These are phyloP conservation scores for Struthidea cinerea DNA, from an alignment of 2,113 vertebrate genomes.

Conservation along the genomic window DNA sequence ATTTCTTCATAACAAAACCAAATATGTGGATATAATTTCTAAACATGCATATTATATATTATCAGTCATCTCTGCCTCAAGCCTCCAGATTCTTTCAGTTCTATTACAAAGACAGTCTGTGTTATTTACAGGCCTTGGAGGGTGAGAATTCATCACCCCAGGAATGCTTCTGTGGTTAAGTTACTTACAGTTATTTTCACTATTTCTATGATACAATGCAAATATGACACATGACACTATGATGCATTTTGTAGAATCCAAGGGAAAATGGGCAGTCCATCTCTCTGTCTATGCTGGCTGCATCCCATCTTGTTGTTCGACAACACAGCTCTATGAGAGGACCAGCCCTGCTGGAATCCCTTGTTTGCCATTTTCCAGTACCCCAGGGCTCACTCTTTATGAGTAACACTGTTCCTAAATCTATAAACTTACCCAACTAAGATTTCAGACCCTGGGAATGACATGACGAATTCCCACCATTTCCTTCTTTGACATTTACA, in stretches of 20 bases:
- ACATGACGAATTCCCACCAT: background rate
- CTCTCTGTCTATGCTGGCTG: background rate
- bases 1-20: background rate
- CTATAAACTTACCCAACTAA: background rate
- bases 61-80: background rate
- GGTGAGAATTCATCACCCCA: background rate
- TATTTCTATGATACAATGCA: background rate
- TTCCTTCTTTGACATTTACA: conserved; percentile 24
- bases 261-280: background rate
- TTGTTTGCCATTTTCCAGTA: background rate
- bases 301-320: background rate
- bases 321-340: background rate
- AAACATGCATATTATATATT: background rate
- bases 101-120: background rate
- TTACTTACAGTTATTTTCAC: background rate
- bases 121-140: background rate
- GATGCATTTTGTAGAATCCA: background rate
- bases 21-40: background rate
- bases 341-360: background rate
- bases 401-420: background rate
- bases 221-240: background rate
- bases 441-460: background rate
- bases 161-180: background rate
- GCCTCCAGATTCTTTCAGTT: background rate
- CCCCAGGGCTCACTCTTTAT: background rate